A percentile compares a stretch with the other conserved stretches of the same genome.
Conservation (phyloP, 1,140 invertebrate genomes). For the Ceratosolen solmsi region DNA sequence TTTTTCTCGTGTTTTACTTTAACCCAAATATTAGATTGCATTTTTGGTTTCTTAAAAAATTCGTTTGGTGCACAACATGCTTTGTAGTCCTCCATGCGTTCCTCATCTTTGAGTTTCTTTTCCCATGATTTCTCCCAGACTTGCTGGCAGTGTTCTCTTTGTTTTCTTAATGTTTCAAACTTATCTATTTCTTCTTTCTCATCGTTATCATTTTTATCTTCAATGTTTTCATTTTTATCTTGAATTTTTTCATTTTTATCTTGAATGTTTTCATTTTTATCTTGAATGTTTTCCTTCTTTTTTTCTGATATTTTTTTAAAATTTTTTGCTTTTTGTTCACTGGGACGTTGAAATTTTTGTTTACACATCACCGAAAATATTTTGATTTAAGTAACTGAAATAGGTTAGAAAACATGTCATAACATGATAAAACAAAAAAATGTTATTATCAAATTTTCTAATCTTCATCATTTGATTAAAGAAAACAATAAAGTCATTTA, state of each 20-base stretch:
- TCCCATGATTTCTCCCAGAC: constrained; percentile 57
- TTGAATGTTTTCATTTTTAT: background rate
- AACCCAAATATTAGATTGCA: constrained; percentile 57
- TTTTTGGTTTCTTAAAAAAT: constrained; percentile 54
- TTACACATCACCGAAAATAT: background rate
- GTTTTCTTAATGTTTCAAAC: background rate
- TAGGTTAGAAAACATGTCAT: constrained; percentile 9
- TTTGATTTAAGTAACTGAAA: background rate
- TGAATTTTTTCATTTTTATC: background rate
- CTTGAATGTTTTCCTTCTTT: background rate
- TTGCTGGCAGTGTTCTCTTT: constrained; percentile 42
- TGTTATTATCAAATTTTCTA: too few relatives aligned
- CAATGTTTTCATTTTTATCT: background rate
- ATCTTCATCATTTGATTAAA: too few relatives aligned
- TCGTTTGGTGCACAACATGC: constrained; percentile 46
- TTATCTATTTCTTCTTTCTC: background rate
- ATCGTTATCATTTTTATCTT: background rate
- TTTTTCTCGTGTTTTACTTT: constrained; percentile 52
- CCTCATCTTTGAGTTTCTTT: constrained; percentile 39
- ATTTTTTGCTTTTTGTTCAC: background rate
- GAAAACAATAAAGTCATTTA: too few relatives aligned
- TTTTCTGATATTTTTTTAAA: background rate
- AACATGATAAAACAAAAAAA: constrained; percentile 11
- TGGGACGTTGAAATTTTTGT: background rate
- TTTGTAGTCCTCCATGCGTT: constrained; percentile 47